Evolutionary conservation across 1,140 invertebrate species (phyloP).

Genomic region (Calliphora vicina): DNA sequence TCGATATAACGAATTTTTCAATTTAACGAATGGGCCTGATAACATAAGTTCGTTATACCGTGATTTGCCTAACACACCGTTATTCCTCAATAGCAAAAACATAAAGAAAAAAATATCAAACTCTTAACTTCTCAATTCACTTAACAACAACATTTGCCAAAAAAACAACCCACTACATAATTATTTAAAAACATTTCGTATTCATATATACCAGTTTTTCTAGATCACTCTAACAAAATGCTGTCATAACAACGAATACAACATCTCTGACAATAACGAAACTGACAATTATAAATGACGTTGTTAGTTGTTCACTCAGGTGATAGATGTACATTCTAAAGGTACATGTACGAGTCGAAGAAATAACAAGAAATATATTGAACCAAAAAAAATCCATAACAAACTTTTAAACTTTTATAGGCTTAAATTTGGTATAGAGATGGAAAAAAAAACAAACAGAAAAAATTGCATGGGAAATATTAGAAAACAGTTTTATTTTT

Average conservation of each 20-base stretch:
- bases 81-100: too few species aligned
- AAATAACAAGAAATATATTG: not conserved
- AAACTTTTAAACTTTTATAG: conserved; percentile 19
- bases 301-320: conserved; percentile 18
- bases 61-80: too few species aligned
- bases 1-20: too few species aligned
- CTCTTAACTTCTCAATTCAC: too few species aligned
- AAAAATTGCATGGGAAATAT: not conserved
- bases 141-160: too few species aligned
- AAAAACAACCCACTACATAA: too few species aligned
- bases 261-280: conserved; percentile 17
- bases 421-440: not conserved
- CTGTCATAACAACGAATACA: conserved; percentile 18
- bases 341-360: not conserved
- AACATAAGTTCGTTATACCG: too few species aligned
- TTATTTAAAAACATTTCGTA: too few species aligned
- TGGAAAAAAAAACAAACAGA: not conserved
- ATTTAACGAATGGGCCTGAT: too few species aligned
- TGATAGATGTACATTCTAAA: not conserved
- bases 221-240: not conserved
- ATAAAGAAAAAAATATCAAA: too few species aligned
- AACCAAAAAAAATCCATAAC: not conserved
- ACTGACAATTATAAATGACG: conserved; percentile 30
- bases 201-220: not conserved
- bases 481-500: conserved; percentile 17